Conservation (phyloP, 2,797 vertebrate genomes). For the Otolemur crassicaudatus region DNA sequence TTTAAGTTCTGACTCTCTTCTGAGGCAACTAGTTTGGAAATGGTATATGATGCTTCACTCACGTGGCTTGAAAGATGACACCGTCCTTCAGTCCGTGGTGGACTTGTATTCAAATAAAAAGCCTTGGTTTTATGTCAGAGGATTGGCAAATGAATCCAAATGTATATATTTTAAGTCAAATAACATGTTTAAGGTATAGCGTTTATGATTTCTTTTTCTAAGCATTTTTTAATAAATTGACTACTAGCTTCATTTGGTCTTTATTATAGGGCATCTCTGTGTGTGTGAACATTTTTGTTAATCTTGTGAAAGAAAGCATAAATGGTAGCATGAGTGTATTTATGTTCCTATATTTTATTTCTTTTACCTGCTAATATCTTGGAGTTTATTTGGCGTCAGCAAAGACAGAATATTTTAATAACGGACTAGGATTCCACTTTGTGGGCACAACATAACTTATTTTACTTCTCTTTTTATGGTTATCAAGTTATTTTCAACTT, state of each 20-base stretch:
- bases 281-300: background rate
- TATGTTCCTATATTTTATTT: conserved; percentile 1
- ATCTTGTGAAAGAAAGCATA: background rate
- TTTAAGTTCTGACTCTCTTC: conserved; percentile 47
- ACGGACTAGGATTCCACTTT: background rate
- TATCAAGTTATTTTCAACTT: conserved; percentile 40
- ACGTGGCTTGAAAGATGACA: background rate
- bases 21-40: conserved; percentile 7
- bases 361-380: conserved; percentile 36
- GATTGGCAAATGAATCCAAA: conserved; percentile 27
- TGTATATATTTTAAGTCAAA: conserved; percentile 48
- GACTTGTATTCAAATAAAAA: background rate
- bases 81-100: conserved; percentile 10
- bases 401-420: background rate
- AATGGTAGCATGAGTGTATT: background rate
- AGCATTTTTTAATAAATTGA: background rate
- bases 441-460: background rate
- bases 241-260: background rate
- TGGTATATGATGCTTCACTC: background rate
- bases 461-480: background rate
- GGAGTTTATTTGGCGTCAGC: conserved; percentile 31
- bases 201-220: conserved; percentile 57
- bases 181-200: background rate
- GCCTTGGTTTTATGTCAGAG: background rate
- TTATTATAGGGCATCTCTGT: background rate